These are phyloP conservation scores for Hydriomena furcata DNA, from an alignment of 2,888 invertebrate species.

Conservation along the genomic window DNA sequence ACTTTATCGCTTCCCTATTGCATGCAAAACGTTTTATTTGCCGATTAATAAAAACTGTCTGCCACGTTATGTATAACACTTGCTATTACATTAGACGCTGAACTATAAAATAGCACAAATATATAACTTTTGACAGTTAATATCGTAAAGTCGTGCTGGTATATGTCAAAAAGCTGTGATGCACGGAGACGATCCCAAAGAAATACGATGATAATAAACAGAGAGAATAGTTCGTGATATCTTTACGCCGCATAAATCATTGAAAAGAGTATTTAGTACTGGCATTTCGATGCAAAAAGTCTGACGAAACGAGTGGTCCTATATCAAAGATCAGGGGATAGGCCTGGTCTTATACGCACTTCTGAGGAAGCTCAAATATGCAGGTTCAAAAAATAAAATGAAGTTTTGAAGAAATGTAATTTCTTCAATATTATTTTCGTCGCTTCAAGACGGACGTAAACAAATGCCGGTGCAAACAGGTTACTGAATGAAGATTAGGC, in stretches of 20 bases:
- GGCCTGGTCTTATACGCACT: constrained; percentile 49
- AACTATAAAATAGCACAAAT: constrained; percentile 38
- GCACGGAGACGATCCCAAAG: constrained; percentile 34
- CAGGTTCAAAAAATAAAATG: constrained; percentile 43
- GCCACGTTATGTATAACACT: background rate
- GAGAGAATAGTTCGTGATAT: constrained; percentile 51
- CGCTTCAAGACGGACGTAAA: constrained; percentile 10
- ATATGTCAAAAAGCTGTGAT: constrained; percentile 37
- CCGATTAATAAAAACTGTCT: constrained; percentile 16
- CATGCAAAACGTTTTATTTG: constrained; percentile 13
- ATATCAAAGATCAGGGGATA: background rate
- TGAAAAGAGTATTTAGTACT: no score
- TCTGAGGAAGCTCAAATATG: constrained; percentile 27
- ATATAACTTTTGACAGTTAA: constrained; percentile 41
- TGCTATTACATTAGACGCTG: constrained; percentile 17
- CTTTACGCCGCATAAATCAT: constrained; percentile 53
- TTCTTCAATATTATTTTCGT: constrained; percentile 32
- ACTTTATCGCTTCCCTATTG: constrained; percentile 8
- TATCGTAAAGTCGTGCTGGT: constrained; percentile 41
- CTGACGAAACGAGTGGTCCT: background rate
- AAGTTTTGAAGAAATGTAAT: constrained; percentile 56
- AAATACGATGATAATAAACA: constrained; percentile 54
- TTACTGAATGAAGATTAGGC: constrained; percentile 37
- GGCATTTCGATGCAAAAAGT: background rate
- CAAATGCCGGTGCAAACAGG: constrained; percentile 33